Evolutionary conservation across 2,113 vertebrate genomes (phyloP).

Genomic region (Mola mola): DNA sequence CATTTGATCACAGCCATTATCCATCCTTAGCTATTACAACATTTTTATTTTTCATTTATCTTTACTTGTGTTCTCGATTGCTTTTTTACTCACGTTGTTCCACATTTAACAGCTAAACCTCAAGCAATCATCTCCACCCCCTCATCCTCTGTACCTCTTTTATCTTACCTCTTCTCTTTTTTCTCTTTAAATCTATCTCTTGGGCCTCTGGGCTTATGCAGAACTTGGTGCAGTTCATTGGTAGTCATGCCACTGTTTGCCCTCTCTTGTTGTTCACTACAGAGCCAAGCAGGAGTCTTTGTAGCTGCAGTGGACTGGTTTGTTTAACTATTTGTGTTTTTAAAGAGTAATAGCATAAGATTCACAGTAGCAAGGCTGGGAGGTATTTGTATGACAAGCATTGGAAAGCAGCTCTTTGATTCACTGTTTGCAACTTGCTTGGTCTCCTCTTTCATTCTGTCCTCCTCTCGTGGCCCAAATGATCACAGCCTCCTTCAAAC

Average conservation of each 20-base stretch:
- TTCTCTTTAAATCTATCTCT: slow-evolving; percentile 53
- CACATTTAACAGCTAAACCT: slow-evolving; percentile 38
- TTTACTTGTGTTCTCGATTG: slow-evolving; percentile 3
- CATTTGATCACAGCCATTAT: slow-evolving; percentile 20
- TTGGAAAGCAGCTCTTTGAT: slow-evolving; percentile 72
- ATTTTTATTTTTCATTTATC: background rate
- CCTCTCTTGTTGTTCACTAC: slow-evolving; percentile 52
- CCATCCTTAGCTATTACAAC: background rate
- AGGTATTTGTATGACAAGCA: slow-evolving; percentile 61
- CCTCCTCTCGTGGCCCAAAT: slow-evolving; percentile 63
- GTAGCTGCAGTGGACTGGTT: slow-evolving; percentile 27
- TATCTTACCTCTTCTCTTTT: too few relatives aligned
- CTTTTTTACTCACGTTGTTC: slow-evolving; percentile 33
- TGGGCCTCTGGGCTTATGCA: slow-evolving; percentile 47
- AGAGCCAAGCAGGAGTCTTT: slow-evolving; percentile 50
- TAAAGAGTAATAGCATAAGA: slow-evolving; percentile 29
- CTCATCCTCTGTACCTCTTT: background rate
- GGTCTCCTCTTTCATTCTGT: slow-evolving; percentile 54
- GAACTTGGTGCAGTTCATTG: slow-evolving; percentile 46
- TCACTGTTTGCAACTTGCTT: slow-evolving; percentile 57
- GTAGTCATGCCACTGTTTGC: slow-evolving; percentile 39
- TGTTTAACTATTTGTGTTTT: slow-evolving; percentile 26
- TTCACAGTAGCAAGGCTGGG: slow-evolving; percentile 46
- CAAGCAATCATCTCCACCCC: slow-evolving; percentile 15
- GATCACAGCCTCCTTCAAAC: slow-evolving; percentile 74